Base-by-base conservation (phyloP, 2,888 invertebrate species). In the Nomada hirtipes region DNA sequence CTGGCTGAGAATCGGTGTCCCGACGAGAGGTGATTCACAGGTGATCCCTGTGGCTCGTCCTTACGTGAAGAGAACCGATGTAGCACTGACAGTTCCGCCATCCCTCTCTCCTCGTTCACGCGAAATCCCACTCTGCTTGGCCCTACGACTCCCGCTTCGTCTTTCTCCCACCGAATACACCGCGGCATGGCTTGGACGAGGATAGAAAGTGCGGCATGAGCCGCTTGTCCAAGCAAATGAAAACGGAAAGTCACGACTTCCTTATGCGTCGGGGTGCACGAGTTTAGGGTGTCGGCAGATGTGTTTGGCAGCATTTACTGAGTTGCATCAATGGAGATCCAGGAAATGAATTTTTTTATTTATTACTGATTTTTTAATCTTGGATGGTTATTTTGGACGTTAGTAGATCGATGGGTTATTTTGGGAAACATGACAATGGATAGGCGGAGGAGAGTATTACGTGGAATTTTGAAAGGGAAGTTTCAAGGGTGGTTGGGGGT, bases 11-110 rank as follows among this genome's bases (percentile, higher is more conserved):
- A 75, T 65, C 67, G 82, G 73, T 72, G 67, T 82, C 76, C 68
- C 65, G 74, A 44, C 76, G 75, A 85, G 76, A 79, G 68, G 61
- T 59, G 68, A 83, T 70, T 82, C 77, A 81, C 85, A 83, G 85
- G 72, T 83, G 85, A 88, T 88, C 77, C 86, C 65, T 61, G 81
- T 70, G 81, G 86, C 70, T 90, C 87, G 89, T 91, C 89, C 88
- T 90, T 88, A 88, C 91, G 86, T 88, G 88, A 86, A 84, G 91
- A 91, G 90, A 88, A 90, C 86, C 91, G 87, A 89, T 89, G 90
- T 90, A 90, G 88, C 88, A 91, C 91, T 91, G 90, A 84, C 87
- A 87, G 89, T 88, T 88, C 85, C 83, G 76, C 81, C 77, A 83
- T 91, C 91, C 90, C 90, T 90, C 87, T 84, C 85, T 86, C 76